Percentiles rank a stretch among this genome's conserved stretches.
Evolutionary conservation across 2,113 vertebrate species (phyloP).

Genomic region (Uropsilus gracilis): DNA sequence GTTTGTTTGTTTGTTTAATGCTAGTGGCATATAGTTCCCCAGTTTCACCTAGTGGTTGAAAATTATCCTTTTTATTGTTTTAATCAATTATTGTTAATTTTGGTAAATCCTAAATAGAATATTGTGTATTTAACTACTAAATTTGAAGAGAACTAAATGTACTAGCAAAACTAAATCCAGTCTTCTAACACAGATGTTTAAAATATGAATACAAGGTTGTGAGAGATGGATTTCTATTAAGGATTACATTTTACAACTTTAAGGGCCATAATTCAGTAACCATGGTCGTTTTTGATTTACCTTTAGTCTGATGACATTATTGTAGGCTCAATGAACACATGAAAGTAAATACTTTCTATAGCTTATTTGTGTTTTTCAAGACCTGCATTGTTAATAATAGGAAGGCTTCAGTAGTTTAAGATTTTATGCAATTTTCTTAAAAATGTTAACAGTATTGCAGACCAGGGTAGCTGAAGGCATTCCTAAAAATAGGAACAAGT

Average conservation of each 20-base stretch:
- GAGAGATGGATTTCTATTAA: neutral
- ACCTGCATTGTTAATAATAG: neutral
- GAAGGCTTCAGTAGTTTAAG: neutral
- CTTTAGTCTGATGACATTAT: neutral
- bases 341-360: neutral
- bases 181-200: neutral
- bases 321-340: neutral
- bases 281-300: neutral
- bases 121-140: neutral
- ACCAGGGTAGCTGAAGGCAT: neutral
- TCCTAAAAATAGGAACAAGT: neutral
- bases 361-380: neutral
- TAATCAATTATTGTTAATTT: neutral
- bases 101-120: neutral
- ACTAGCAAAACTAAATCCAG: neutral
- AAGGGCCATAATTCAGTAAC: neutral
- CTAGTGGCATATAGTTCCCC: neutral
- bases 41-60: conserved; percentile 67
- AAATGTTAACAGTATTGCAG: neutral
- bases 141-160: neutral
- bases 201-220: neutral
- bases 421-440: neutral
- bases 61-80: neutral
- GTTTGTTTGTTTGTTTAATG: no score
- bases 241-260: neutral